A percentile compares a stretch with the other conserved stretches of the same genome.
Evolutionary conservation across 92 coral and sea anemone species (phyloP).

Genomic region (Epizoanthus ramosus): DNA sequence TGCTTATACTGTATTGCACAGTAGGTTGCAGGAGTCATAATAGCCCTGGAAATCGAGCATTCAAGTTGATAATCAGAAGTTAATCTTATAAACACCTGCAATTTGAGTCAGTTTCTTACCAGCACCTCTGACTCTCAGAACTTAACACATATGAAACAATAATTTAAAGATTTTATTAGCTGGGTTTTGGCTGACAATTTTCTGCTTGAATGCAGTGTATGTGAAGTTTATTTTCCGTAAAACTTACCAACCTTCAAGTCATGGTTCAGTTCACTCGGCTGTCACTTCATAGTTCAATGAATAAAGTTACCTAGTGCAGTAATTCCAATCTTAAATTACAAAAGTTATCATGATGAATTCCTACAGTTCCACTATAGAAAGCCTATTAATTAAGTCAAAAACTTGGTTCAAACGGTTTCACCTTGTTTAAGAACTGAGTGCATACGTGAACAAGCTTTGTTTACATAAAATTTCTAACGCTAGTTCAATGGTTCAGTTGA

Average conservation of each 20-base stretch:
- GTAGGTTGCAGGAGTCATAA: background rate
- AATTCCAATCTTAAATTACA: too few species aligned
- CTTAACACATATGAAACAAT: background rate
- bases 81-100: background rate
- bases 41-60: background rate
- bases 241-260: constrained; percentile 19
- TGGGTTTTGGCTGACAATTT: background rate
- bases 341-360: background rate
- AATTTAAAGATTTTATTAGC: background rate
- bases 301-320: background rate
- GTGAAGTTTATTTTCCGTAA: constrained; percentile 17
- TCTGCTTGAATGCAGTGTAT: constrained; percentile 40
- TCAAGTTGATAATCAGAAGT: background rate
- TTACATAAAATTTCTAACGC: background rate
- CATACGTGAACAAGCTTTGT: background rate
- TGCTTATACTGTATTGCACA: background rate
- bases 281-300: background rate
- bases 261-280: constrained; percentile 25
- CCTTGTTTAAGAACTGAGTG: background rate
- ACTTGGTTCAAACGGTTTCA: too few species aligned
- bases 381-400: background rate
- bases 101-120: background rate
- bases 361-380: background rate
- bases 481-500: constrained; percentile 23
- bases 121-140: background rate